Conservation (phyloP, 1,140 invertebrate species). For the Brachionus koreanus region DNA sequence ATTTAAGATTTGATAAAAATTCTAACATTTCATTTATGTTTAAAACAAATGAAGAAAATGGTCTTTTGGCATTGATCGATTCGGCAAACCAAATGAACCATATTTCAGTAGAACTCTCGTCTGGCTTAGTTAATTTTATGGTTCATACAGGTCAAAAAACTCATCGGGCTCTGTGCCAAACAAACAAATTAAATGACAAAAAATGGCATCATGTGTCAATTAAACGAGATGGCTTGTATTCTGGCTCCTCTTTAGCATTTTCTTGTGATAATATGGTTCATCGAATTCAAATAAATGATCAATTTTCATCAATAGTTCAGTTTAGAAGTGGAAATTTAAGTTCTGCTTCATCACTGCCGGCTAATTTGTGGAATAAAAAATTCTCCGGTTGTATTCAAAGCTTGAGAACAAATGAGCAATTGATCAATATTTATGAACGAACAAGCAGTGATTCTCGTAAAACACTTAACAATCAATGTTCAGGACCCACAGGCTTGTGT, state of each 20-base stretch:
- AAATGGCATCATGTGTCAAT: slow-evolving; percentile 28
- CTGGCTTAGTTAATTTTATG: not conserved
- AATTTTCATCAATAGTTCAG: slow-evolving; percentile 11
- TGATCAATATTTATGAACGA: not conserved
- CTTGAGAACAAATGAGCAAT: not conserved
- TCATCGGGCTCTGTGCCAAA: not conserved
- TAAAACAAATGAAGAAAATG: slow-evolving; percentile 40
- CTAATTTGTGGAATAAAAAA: not conserved
- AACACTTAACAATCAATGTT: not conserved
- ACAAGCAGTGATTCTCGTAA: not conserved
- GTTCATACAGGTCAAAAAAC: not conserved
- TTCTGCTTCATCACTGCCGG: not conserved
- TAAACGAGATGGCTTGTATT: slow-evolving; percentile 10
- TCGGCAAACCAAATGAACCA: not conserved
- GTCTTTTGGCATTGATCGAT: slow-evolving; percentile 5
- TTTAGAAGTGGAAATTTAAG: slow-evolving; percentile 30
- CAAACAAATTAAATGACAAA: not conserved
- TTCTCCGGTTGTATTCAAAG: slow-evolving; percentile 12
- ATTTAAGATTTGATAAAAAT: slow-evolving; percentile 27
- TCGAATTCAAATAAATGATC: not conserved
- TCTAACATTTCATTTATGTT: slow-evolving; percentile 29
- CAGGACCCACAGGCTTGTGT: not conserved
- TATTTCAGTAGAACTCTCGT: not conserved
- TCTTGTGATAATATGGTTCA: not conserved
- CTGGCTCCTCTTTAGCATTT: not conserved